Evolutionary conservation across 2,888 invertebrate species (phyloP).

Genomic region (Serripes groenlandicus): DNA sequence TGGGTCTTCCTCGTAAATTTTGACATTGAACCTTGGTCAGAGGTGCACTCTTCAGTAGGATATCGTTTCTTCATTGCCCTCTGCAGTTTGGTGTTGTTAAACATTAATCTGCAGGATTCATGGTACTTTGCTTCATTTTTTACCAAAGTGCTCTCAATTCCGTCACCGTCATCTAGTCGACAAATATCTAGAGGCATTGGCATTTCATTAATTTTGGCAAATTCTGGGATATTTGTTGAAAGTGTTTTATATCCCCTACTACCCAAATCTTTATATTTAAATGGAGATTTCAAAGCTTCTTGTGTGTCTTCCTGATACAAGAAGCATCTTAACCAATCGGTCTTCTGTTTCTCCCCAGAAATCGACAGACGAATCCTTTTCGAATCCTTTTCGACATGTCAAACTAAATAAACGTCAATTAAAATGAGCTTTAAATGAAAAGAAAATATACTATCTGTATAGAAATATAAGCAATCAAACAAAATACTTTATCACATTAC

Average conservation of each 20-base stretch:
- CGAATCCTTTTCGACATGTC: no score
- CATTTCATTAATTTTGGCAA: slow-evolving; percentile 38
- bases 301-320: slow-evolving; percentile 15
- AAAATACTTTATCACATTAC: no score
- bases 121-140: slow-evolving; percentile 62
- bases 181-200: slow-evolving; percentile 49
- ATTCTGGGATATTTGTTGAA: slow-evolving; percentile 46
- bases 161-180: slow-evolving; percentile 61
- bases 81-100: slow-evolving; percentile 60
- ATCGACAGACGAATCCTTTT: no score
- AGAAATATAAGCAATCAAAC: no score
- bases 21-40: slow-evolving; percentile 7
- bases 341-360: no score
- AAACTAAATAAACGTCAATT: no score
- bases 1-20: no score
- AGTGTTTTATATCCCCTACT: slow-evolving; percentile 36
- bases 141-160: slow-evolving; percentile 62
- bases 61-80: slow-evolving; percentile 38
- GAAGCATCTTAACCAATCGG: slow-evolving; percentile 25
- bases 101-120: slow-evolving; percentile 44
- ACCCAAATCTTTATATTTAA: not conserved
- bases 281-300: slow-evolving; percentile 27
- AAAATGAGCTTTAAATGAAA: no score
- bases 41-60: not conserved
- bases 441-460: no score